Percentiles rank a stretch among this genome's conserved stretches.
Evolutionary conservation across 2,797 vertebrate species (phyloP).

Genomic region (Pitangus sulphuratus): DNA sequence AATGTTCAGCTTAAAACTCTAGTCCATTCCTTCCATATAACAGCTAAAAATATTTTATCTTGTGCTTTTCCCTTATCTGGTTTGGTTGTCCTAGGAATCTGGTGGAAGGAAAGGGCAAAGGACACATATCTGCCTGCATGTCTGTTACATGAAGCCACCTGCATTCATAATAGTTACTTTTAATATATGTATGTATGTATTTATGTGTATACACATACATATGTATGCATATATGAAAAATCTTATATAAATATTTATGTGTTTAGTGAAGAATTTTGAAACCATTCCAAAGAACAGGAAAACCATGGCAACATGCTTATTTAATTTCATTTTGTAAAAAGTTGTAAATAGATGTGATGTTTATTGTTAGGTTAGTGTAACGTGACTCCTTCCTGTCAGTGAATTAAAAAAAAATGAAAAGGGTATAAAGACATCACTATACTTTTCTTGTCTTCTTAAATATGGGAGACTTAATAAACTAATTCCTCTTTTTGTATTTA

Average conservation of each 20-base stretch:
- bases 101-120: neutral
- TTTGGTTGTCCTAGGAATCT: neutral
- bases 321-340: neutral
- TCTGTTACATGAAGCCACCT: neutral
- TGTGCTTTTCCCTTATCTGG: neutral
- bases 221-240: neutral
- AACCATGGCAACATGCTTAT: neutral
- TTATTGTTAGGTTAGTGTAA: neutral
- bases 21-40: neutral
- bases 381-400: neutral
- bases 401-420: neutral
- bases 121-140: neutral
- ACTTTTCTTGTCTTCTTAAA: neutral
- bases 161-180: neutral
- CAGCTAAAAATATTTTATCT: neutral
- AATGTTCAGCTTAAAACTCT: neutral
- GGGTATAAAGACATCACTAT: neutral
- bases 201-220: neutral
- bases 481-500: neutral
- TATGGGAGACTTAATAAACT: neutral
- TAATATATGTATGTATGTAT: neutral
- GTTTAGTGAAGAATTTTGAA: neutral
- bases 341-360: neutral
- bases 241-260: neutral
- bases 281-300: neutral